A percentile compares a stretch with the other conserved stretches of the same genome.
Evolutionary conservation across 2,888 invertebrate species (phyloP).

Genomic region (Hydropsyche betteni): DNA sequence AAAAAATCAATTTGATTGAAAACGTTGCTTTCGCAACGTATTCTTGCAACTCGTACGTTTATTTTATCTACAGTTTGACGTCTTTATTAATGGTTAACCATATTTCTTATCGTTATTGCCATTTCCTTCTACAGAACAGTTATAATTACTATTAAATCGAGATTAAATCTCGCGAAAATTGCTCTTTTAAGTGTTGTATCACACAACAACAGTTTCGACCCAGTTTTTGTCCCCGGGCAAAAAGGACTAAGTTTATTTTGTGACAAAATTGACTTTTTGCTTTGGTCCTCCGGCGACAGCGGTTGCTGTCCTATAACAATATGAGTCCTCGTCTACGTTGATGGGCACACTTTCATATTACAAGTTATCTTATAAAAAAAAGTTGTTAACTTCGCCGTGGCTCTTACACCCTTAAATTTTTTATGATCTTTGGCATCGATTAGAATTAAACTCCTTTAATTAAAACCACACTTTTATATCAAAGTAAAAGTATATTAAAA

Average conservation of each 20-base stretch:
- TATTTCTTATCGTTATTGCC: not conserved
- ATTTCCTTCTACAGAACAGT: not conserved
- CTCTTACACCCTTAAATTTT: too few relatives aligned
- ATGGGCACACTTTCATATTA: too few relatives aligned
- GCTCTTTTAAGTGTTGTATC: not conserved
- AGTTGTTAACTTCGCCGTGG: too few relatives aligned
- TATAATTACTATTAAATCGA: constrained; percentile 3
- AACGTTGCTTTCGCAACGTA: too few relatives aligned
- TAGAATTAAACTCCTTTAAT: too few relatives aligned
- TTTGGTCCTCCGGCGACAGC: not conserved
- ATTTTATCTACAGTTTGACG: not conserved
- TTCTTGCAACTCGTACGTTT: too few relatives aligned
- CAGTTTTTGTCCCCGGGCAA: not conserved
- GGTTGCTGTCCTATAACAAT: not conserved
- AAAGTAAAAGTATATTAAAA: too few relatives aligned
- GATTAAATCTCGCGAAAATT: not conserved
- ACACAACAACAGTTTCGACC: constrained; percentile 16
- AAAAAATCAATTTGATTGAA: too few relatives aligned
- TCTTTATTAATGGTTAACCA: not conserved
- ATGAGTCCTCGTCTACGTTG: not conserved
- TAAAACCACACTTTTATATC: too few relatives aligned
- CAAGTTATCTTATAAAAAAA: too few relatives aligned
- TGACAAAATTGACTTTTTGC: constrained; percentile 23
- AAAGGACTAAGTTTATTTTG: constrained; percentile 11
- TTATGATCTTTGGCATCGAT: too few relatives aligned